Percentiles rank a stretch among this genome's conserved stretches.
These are phyloP conservation scores for Lordiphosa clarofinis DNA, from an alignment of 1,140 invertebrate genomes.

Conservation along the genomic window DNA sequence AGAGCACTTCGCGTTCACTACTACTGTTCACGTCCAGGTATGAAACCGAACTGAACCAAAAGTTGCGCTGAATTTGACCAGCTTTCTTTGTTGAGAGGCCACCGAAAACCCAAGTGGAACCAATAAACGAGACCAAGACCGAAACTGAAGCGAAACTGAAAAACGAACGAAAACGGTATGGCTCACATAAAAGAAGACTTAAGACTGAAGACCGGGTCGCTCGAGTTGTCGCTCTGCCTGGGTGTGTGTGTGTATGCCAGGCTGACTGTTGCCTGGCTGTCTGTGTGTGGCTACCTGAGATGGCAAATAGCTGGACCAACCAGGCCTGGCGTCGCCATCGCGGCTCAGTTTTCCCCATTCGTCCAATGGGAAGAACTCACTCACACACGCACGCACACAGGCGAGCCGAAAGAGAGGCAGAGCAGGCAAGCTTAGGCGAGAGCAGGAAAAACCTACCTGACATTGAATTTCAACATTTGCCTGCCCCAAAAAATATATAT, in stretches of 20 bases:
- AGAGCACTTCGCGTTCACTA: conserved; percentile 56
- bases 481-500: too few species aligned
- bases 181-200: conserved; percentile 31
- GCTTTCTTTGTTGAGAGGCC: conserved; percentile 77
- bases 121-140: conserved; percentile 38
- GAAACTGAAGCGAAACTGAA: conserved; percentile 25
- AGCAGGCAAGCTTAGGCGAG: background rate
- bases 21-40: conserved; percentile 68
- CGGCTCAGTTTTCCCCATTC: conserved; percentile 16
- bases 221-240: conserved; percentile 29
- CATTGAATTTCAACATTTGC: too few species aligned
- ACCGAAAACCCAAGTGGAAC: conserved; percentile 30
- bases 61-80: conserved; percentile 74
- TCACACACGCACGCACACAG: conserved; percentile 21
- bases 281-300: conserved; percentile 2
- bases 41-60: conserved; percentile 76
- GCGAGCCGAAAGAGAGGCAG: background rate
- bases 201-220: conserved; percentile 32
- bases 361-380: conserved; percentile 46
- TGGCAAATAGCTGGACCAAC: conserved; percentile 9
- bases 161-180: conserved; percentile 34
- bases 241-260: conserved; percentile 20
- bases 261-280: conserved; percentile 24
- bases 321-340: conserved; percentile 6
- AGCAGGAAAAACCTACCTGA: conserved; percentile 16